phyloP scores from a whole-genome alignment of 2,113 vertebrate genomes.

The Willisornis vidua region DNA sequence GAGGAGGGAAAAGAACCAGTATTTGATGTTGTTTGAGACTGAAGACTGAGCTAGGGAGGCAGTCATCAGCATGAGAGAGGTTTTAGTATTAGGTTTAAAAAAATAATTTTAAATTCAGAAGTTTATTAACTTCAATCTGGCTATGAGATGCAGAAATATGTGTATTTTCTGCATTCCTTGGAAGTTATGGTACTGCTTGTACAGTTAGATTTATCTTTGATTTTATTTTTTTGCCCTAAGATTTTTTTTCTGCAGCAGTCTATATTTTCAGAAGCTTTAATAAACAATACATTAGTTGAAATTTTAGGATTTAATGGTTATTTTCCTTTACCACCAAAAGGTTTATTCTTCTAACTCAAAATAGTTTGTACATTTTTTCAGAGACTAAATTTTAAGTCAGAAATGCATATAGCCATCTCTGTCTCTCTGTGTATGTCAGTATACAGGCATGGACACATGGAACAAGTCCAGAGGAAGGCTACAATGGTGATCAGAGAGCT shows the following conservation, averaged over 20 bases:
- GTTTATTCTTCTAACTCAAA: neutral
- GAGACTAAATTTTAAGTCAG: neutral
- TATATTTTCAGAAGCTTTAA: neutral
- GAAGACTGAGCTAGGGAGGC: neutral
- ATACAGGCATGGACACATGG: neutral
- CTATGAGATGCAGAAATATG: neutral
- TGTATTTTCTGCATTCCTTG: neutral
- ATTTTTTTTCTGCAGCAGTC: neutral
- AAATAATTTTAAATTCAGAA: neutral
- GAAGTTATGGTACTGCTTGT: neutral
- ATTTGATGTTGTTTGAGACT: neutral
- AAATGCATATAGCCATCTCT: neutral
- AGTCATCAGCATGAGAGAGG: neutral
- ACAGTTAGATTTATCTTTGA: neutral
- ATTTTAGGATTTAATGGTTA: neutral
- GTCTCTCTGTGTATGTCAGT: neutral
- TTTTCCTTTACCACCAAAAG: neutral
- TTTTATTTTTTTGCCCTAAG: neutral
- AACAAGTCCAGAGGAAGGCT: neutral
- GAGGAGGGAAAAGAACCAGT: neutral
- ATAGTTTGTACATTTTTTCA: neutral
- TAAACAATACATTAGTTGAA: neutral
- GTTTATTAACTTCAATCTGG: neutral
- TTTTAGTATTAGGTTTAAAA: neutral
- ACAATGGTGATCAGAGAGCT: neutral